Conservation (phyloP, 2,888 invertebrate species). For the Chironomus tentans region DNA sequence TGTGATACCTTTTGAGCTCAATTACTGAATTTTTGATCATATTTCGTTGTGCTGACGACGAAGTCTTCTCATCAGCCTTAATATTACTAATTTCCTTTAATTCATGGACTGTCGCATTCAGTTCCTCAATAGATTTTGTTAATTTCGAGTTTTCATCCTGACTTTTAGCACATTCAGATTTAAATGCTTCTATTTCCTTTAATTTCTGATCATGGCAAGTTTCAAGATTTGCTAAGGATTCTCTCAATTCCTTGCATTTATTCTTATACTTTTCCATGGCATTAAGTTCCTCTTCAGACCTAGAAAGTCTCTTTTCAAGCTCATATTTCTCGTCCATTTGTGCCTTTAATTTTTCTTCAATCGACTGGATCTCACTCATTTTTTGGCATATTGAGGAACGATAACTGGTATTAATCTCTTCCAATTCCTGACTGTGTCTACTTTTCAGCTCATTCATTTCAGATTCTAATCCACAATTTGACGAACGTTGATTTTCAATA, state of each 20-base stretch:
- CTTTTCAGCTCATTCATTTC: neutral
- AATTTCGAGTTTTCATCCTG: neutral
- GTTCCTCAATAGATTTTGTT: neutral
- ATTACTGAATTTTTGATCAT: neutral
- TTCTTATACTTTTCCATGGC: neutral
- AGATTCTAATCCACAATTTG: neutral
- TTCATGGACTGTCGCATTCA: neutral
- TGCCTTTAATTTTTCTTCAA: neutral
- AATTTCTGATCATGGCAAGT: neutral
- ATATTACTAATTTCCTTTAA: neutral
- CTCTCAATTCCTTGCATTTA: neutral
- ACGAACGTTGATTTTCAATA: neutral
- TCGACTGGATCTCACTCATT: neutral
- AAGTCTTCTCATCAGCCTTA: neutral
- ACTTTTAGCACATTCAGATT: neutral
- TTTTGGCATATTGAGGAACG: neutral
- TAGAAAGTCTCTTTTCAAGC: neutral
- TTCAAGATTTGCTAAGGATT: neutral
- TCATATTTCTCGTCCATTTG: neutral
- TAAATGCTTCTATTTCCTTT: neutral
- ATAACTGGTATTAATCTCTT: neutral
- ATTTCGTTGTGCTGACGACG: neutral
- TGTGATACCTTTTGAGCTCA: neutral
- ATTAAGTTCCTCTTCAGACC: neutral
- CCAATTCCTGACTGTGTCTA: neutral